Evolutionary conservation across 2,797 vertebrate species (phyloP), one percentile per base, ranked within the genome.

Genomic region (Acipenser oxyrinchus): DNA sequence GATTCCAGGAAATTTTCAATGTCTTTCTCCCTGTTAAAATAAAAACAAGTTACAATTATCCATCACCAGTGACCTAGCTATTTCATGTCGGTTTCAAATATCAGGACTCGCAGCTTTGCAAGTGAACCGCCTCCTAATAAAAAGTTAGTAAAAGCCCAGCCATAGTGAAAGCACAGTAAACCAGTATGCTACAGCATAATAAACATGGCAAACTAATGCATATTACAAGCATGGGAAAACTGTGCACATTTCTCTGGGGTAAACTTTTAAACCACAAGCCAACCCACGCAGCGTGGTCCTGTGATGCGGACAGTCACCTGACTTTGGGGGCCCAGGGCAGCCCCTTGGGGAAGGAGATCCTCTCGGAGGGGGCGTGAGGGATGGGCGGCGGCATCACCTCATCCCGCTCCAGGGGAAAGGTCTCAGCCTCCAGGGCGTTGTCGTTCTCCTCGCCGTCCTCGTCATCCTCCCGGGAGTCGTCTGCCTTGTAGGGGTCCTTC

Each of bases 301-400:
- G 18, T 61, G n/a, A 12, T 57, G 48, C 55, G 12, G 11, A 10
- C 11, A 37, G 75, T 78, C 83, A 99, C 97, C 97, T 93, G 86
- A 99, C 97, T 87, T 99, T 99, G 65, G 97, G 97, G 60, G 95
- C 95, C 97, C 97, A 99, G 0, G 96, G 97, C 60, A 99, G 87
- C 9, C 97, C 97, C 77, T 95, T 99, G 13, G 95, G 96, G 62
- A 97, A 96, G 57, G 93, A 91, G 60, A 98, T 87, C 64, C 94
- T 88, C 75, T 98, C 97, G 0, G 92, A 91, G 0, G 93, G 88
- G 6, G 95, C 92, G 57, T 96, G 95, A 23, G 94, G 92, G 15
- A 91, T 86, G 0, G 93, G 91, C 0, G 92, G 95, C 48, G 93
- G 95, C 93, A 99, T 95, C 81, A 96, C 94, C 72, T 99, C 97